Percentiles rank a stretch among this genome's conserved stretches.
phyloP scores from a whole-genome alignment of 2,113 vertebrate species.

The Burhinus bistriatus region DNA sequence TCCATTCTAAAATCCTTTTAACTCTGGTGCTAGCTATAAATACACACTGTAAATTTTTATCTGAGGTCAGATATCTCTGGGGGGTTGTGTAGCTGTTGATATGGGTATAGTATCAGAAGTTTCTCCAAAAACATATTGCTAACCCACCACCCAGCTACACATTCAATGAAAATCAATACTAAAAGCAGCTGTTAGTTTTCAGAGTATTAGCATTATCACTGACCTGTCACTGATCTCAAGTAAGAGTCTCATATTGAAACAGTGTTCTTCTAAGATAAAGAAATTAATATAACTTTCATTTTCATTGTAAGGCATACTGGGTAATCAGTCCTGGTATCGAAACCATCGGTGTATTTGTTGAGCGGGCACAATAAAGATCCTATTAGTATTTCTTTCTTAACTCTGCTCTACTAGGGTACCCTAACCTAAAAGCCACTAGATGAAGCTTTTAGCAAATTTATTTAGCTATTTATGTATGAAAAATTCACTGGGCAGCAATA shows the following conservation, averaged over 20 bases:
- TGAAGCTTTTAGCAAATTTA: not conserved
- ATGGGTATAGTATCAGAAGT: not conserved
- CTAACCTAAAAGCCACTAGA: not conserved
- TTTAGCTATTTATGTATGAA: not conserved
- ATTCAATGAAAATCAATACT: not conserved
- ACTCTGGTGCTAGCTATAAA: not conserved
- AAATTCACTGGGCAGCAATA: not conserved
- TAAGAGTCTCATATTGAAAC: not conserved
- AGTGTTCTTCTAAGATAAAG: not conserved
- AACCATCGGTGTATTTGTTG: not conserved
- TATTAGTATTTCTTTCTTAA: not conserved
- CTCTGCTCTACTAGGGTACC: not conserved
- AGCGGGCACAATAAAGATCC: not conserved
- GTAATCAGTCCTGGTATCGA: not conserved
- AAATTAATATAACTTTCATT: not conserved
- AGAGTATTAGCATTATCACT: not conserved
- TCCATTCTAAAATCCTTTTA: not conserved
- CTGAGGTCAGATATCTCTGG: not conserved
- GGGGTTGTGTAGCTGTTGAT: not conserved
- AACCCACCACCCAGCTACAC: not conserved
- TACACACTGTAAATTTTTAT: not conserved
- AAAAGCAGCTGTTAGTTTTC: not conserved
- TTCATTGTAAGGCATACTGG: not conserved
- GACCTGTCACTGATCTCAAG: not conserved
- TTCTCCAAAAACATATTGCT: not conserved